Evolutionary conservation across 2,888 invertebrate species (phyloP).

Genomic region (Pristionchus japonicus): DNA sequence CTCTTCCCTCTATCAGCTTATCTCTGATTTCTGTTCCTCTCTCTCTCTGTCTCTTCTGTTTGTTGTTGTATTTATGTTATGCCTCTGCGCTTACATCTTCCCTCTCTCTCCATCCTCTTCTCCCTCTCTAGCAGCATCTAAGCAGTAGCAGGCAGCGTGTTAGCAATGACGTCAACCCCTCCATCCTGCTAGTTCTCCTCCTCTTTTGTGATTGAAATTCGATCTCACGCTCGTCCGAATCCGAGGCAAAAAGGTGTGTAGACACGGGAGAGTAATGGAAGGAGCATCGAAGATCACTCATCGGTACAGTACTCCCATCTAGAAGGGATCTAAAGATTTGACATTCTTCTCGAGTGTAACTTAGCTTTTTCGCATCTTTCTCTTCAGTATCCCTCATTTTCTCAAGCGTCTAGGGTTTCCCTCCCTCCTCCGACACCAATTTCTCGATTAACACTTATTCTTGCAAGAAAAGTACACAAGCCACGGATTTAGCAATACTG

Average conservation of each 20-base stretch:
- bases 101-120: neutral
- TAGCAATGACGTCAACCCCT: neutral
- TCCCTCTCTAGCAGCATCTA: neutral
- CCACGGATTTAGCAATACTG: neutral
- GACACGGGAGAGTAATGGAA: neutral
- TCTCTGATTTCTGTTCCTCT: neutral
- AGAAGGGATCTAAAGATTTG: neutral
- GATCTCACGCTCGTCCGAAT: neutral
- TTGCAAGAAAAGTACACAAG: neutral
- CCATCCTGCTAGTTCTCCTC: neutral
- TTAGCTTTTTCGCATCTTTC: neutral
- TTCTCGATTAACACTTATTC: neutral
- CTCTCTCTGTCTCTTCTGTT: neutral
- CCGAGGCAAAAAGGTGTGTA: neutral
- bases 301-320: too few species aligned
- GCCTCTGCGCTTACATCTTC: neutral
- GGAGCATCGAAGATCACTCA: neutral
- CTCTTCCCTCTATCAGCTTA: neutral
- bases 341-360: neutral
- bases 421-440: neutral
- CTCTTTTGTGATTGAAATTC: slow-evolving; percentile 11
- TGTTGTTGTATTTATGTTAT: slow-evolving; percentile 16
- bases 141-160: neutral
- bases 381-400: neutral
- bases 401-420: neutral